Evolutionary conservation across 2,888 invertebrate genomes (phyloP), one percentile per base, ranked within the genome.

Genomic region (Steromphala cineraria): DNA sequence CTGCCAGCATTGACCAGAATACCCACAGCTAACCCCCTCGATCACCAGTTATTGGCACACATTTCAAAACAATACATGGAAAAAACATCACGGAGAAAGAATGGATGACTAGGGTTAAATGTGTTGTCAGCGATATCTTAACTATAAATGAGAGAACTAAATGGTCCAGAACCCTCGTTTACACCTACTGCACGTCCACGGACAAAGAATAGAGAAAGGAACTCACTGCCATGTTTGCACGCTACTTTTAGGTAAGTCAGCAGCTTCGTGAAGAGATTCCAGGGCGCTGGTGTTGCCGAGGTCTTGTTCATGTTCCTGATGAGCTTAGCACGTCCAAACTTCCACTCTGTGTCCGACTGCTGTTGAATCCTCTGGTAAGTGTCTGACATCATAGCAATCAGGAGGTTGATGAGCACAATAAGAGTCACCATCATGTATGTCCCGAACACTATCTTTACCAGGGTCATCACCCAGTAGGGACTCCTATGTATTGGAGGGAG

Each of bases 341-440:
- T 99, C 99, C 99, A 99, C 94, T 99, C 99, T 90, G 98, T 99
- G 94, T 99, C 99, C 71, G 99, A 99, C 96, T 99, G 99, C 53
- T 99, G 99, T 96, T 99, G 97, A 93, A 99, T 99, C 93, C 98
- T 96, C 94, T 99, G 99, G 95, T 99, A 99, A 92, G 99, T 99
- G 95, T 99, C 99, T 94, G 98, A 98, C 98, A 99, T 99, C 99
- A 99, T 99, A 95, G 99, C 99, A 96, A 99, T 99, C 94, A 99
- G 96, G 94, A 99, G 96, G 95, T 99, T 99, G 95, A 99, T 98
- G 93, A 99, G 96, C 94, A 99, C 99, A 94, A 99, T 97, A 94
- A 98, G 96, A 90, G 98, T 98, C 94, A 99, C 98, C 96, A 99
- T 96, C 96, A 99, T 96, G 96, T 99, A 99, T 94, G 97, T 96